These are phyloP conservation scores for Harpalus rubripes DNA, from an alignment of 2,888 invertebrate genomes.

Conservation along the genomic window DNA sequence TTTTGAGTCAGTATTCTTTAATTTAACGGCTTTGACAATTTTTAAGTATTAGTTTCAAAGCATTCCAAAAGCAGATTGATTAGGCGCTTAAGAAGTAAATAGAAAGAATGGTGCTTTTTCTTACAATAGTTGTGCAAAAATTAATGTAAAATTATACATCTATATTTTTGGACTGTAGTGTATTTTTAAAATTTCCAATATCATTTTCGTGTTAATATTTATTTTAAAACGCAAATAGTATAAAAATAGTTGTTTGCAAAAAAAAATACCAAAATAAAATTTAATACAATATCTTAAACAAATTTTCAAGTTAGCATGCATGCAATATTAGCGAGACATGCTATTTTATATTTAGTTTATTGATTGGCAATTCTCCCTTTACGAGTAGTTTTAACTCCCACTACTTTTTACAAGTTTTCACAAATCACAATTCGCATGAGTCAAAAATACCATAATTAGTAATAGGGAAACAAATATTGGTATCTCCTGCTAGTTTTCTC, in stretches of 20 bases:
- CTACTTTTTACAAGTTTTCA: slow-evolving; percentile 20
- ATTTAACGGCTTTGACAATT: too few species aligned
- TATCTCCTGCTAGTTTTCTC: neutral
- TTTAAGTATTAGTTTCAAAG: too few species aligned
- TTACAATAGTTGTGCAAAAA: too few species aligned
- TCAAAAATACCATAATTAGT: slow-evolving; percentile 40
- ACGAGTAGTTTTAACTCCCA: neutral
- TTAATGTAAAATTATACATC: too few species aligned
- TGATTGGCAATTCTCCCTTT: slow-evolving; percentile 18
- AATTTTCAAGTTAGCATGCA: neutral
- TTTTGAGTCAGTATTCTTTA: too few species aligned
- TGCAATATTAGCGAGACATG: slow-evolving; percentile 16
- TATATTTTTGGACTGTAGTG: too few species aligned
- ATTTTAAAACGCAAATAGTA: neutral
- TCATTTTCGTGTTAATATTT: neutral
- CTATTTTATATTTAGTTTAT: slow-evolving; percentile 40
- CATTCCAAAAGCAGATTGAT: too few species aligned
- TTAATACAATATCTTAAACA: slow-evolving; percentile 6
- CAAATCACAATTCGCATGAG: slow-evolving; percentile 38
- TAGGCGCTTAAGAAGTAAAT: too few species aligned
- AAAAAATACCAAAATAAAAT: slow-evolving; percentile 14
- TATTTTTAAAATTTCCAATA: neutral
- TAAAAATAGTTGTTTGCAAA: slow-evolving; percentile 30
- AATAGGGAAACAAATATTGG: neutral
- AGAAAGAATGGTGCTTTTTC: too few species aligned